Base-by-base conservation (phyloP, 2,888 invertebrate genomes). In the Scelioninae gen. 2 region DNA sequence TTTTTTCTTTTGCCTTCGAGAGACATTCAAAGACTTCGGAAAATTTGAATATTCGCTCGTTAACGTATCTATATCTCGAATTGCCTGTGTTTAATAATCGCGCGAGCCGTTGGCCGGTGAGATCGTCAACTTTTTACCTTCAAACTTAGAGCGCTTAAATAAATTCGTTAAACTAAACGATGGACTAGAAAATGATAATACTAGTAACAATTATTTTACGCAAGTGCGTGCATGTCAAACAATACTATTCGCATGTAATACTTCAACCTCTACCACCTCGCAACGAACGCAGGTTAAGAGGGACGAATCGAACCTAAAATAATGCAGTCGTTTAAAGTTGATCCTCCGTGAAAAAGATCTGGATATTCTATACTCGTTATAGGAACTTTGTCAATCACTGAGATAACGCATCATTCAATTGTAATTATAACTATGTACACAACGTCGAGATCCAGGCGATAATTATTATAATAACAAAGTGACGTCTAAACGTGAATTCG, bases 381-480 rank as follows among this genome's bases (percentile, higher is more conserved):
- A 86, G 86, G 85, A 86, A 86, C 85, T 85, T 84, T 84, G 76
- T 84, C 78, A 78, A 85, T 86, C 85, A 85, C 83, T 79, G 65
- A 45, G 58, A 70, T 70, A 50, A 63, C 55, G 61, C 35, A 69
- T 37, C 41, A 58, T 76, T 67, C 77, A 74, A 77, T 77, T 76
- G 70, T 76, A 74, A 78, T 70, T 79, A 79, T 79, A 79, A 81
- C 79, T 83, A 83, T 80, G 73, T 80, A 81, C 81, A 80, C 71
- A 75, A 80, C 79, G 77, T 78, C 78, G 76, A 75, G 77, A 78
- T 76, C 77, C 79, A 61, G 77, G 80, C 25, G 43, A 82, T 78
- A 77, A 81, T n/a, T n/a, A n/a, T 81, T 82, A 31, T 63, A 63
- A 52, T 52, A 52, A 52, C 73, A 78, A 77, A 70, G 61, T 63